Base-by-base conservation (phyloP, 2,888 invertebrate species). In the Acrobasis consociella region DNA sequence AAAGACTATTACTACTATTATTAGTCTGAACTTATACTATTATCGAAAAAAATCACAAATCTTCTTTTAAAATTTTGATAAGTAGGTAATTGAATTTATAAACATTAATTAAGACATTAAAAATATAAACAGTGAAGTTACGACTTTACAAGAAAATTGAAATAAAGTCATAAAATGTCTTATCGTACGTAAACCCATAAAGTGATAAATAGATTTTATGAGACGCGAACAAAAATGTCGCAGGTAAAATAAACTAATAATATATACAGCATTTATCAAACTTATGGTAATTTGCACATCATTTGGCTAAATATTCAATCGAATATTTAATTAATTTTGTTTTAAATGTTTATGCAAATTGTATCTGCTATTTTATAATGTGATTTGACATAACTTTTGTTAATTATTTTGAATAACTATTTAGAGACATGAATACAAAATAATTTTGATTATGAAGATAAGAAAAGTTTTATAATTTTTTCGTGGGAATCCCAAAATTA, bases 311-410 rank as follows among this genome's bases (percentile, higher is more conserved):
- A 11, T 13, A 52, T 52, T 5, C 13, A 22, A 10, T 11, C 22
- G 31, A 52, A 52, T 52, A 52, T 52, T 31, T 17, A 52, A 52
- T 22, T 22, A 52, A 22, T 22, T 22, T 17, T 46, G 31, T 31
- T 31, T 31, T 31, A 31, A 49, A 52, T 52, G 52, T 52, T 52
- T 52, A 52, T 52, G 52, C 31, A 17, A 16, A 52, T 52, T 13
- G n/a, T 13, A 5, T 46, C 46, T 46, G 1, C 46, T 10, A 46
- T n/a, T 42, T 42, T 13, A 11, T 42, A 42, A 42, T 42, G 42
- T 42, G 13, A 2, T 46, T 46, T n/a, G 46, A 46, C n/a, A 46
- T 5, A 46, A 46, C n/a, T 7, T 13, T 13, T 13, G 13, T 46
- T 11, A 3, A 7, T 46, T 46, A 10, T 46, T 46, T 52, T 22